Evolutionary conservation across 2,797 vertebrate species (phyloP).

Genomic region (Xerus rutilus): DNA sequence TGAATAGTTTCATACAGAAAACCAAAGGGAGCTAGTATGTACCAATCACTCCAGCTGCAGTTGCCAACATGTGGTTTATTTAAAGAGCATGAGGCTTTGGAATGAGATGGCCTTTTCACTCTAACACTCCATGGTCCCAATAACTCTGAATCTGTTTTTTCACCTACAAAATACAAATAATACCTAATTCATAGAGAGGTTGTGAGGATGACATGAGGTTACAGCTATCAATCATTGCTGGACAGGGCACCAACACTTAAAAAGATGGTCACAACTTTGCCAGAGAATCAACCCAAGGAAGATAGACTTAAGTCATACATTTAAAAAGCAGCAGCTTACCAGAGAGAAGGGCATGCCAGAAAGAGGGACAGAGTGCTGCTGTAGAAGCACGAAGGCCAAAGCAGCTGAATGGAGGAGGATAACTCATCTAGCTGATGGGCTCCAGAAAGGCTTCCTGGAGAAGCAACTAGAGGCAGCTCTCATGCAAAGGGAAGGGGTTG

Average conservation of each 20-base stretch:
- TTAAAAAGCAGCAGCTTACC: background rate
- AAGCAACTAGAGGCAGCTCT: background rate
- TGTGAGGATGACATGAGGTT: background rate
- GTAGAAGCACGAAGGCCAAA: background rate
- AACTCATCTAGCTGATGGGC: background rate
- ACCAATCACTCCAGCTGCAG: background rate
- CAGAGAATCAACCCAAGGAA: conserved; percentile 5
- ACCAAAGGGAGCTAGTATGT: background rate
- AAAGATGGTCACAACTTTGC: conserved; percentile 4
- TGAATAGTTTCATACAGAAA: background rate
- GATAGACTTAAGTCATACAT: background rate
- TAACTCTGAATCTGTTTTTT: conserved; percentile 12
- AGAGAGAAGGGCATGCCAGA: background rate
- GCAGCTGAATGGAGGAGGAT: background rate
- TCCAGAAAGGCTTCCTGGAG: background rate
- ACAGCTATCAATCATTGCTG: background rate
- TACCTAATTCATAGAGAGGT: background rate
- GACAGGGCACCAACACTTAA: background rate
- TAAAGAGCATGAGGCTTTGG: background rate
- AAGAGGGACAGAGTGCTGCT: background rate
- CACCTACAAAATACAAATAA: background rate
- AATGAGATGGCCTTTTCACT: background rate
- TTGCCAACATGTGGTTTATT: background rate
- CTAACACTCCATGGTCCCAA: background rate
- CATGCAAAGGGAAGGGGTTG: background rate